A percentile compares a stretch with the other conserved stretches of the same genome.
Evolutionary conservation across 1,140 invertebrate genomes (phyloP).

Genomic region (Tigriopus japonicus): DNA sequence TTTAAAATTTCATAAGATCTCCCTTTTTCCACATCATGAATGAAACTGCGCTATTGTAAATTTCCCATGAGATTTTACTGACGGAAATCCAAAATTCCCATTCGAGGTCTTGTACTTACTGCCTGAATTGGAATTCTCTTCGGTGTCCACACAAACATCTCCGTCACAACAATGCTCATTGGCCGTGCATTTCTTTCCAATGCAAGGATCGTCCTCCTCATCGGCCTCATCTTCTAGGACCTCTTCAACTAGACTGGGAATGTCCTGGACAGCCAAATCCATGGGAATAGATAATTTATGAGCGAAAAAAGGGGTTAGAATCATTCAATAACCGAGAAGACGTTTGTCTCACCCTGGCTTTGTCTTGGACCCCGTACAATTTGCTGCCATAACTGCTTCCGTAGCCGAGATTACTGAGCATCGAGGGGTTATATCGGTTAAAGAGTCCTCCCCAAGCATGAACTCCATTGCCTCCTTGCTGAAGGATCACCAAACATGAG

Average conservation of each 20-base stretch:
- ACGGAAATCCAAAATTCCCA: not conserved
- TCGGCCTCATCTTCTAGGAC: conserved; percentile 17
- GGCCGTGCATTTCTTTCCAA: conserved; percentile 33
- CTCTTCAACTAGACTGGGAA: not conserved
- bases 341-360: not conserved
- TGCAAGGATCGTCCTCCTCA: conserved; percentile 18
- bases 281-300: too few relatives aligned
- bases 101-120: not conserved
- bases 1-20: too few relatives aligned
- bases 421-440: conserved; percentile 1
- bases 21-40: too few relatives aligned
- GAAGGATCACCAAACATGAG: too few relatives aligned
- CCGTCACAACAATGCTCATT: conserved; percentile 57
- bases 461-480: too few relatives aligned
- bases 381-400: conserved; percentile 3
- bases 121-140: conserved; percentile 20
- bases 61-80: too few relatives aligned
- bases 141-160: conserved; percentile 47
- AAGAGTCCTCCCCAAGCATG: conserved; percentile 8
- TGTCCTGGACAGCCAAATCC: too few relatives aligned
- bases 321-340: too few relatives aligned
- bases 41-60: too few relatives aligned
- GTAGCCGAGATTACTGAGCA: not conserved
- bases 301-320: too few relatives aligned
- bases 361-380: not conserved